phyloP scores from a whole-genome alignment of 2,113 vertebrate species.

The Columba livia region DNA sequence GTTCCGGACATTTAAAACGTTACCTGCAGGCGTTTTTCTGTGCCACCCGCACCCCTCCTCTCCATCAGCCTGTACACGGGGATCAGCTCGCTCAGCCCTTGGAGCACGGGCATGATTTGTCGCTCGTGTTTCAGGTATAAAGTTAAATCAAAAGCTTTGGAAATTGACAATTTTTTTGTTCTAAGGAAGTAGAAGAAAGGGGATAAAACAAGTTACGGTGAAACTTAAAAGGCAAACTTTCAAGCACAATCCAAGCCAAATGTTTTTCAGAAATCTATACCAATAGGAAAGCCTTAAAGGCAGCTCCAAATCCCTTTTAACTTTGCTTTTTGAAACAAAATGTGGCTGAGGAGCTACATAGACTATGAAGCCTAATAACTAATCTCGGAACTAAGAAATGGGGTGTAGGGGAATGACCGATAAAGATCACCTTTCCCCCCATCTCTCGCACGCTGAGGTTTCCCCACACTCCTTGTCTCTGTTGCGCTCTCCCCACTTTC shows the following conservation, averaged over 20 bases:
- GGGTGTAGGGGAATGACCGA: background rate
- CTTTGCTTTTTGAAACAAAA: background rate
- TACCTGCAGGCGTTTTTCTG: constrained; percentile 77
- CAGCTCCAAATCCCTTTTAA: background rate
- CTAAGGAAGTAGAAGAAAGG: constrained; percentile 61
- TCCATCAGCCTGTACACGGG: constrained; percentile 91
- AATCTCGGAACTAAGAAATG: background rate
- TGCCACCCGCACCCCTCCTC: constrained; percentile 80
- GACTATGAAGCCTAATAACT: background rate
- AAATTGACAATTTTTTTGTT: constrained; percentile 79
- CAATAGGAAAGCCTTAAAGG: background rate
- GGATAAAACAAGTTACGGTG: background rate
- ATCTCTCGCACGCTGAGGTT: background rate
- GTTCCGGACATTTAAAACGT: background rate
- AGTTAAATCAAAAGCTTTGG: constrained; percentile 87
- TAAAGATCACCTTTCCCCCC: no score
- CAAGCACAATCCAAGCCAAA: background rate
- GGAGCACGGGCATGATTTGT: constrained; percentile 84
- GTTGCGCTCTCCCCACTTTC: no score
- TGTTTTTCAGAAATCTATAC: background rate
- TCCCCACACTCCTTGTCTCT: background rate
- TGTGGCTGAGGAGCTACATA: background rate
- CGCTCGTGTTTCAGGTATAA: constrained; percentile 86
- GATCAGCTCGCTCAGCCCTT: constrained; percentile 85
- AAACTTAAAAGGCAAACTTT: background rate